These are phyloP conservation scores for Podocnemis expansa DNA, from an alignment of 2,113 vertebrate species.

Conservation along the genomic window DNA sequence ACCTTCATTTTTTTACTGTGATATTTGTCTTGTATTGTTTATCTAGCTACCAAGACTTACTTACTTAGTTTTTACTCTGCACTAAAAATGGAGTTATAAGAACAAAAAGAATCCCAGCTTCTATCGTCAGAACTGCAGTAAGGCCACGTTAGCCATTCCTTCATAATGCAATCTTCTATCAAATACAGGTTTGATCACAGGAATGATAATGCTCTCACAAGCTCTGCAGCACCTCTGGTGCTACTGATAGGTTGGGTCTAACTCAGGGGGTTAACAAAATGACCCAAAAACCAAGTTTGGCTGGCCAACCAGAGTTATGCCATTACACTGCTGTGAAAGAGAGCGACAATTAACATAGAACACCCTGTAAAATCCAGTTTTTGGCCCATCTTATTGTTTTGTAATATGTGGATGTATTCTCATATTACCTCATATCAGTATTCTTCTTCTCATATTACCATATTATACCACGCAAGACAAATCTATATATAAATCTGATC, in stretches of 20 bases:
- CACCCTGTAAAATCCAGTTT: background rate
- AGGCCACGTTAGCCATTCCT: background rate
- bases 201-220: background rate
- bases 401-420: background rate
- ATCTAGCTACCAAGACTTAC: background rate
- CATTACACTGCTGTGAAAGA: background rate
- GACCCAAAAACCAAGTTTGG: background rate
- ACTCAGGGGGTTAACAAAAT: background rate
- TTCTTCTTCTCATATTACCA: background rate
- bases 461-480: background rate
- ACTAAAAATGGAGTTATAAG: background rate
- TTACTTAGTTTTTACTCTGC: no score
- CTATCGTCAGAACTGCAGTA: background rate
- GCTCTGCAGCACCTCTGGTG: background rate
- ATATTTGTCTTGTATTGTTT: background rate
- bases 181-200: background rate
- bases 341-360: background rate
- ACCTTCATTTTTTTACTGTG: background rate
- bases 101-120: background rate
- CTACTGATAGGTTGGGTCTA: accelerated
- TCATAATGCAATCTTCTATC: background rate
- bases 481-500: background rate
- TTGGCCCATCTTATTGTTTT: background rate
- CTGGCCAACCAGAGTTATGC: background rate
- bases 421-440: background rate